Percentiles rank a stretch among this genome's conserved stretches.
These are phyloP conservation scores for Anguilla marmorata DNA, from an alignment of 2,797 vertebrate genomes.

Conservation along the genomic window DNA sequence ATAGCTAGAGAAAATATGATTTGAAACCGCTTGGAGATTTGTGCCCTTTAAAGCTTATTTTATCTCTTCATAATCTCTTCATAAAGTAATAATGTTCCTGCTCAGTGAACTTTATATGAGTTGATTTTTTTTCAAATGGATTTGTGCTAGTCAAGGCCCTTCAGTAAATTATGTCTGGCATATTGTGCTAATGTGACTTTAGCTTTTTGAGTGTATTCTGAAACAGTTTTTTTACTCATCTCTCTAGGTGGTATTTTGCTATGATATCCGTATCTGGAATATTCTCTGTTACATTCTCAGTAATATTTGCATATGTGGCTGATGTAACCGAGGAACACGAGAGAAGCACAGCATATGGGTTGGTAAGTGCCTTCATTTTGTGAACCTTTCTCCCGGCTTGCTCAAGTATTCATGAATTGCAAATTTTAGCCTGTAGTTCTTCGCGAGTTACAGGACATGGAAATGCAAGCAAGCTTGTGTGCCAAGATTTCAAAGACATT, in stretches of 20 bases:
- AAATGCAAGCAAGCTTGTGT: background rate
- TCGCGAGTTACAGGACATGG: background rate
- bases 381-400: background rate
- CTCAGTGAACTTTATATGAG: background rate
- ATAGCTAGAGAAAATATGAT: background rate
- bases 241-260: conserved; percentile 92
- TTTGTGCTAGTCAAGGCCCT: background rate
- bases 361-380: conserved; percentile 71
- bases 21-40: background rate
- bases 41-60: background rate
- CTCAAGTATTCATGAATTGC: conserved; percentile 21
- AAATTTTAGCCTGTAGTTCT: background rate
- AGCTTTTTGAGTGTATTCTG: background rate
- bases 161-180: background rate
- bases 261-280: conserved; percentile 93
- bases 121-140: background rate
- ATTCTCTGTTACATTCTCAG: conserved; percentile 95
- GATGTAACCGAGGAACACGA: conserved; percentile 88
- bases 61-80: background rate
- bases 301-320: conserved; percentile 94
- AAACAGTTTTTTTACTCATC: conserved; percentile 49
- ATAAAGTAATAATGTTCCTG: background rate
- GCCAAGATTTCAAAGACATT: background rate
- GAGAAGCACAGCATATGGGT: conserved; percentile 89
- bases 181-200: background rate